phyloP scores from a whole-genome alignment of 2,113 vertebrate genomes.

The Atractosteus spatula region DNA sequence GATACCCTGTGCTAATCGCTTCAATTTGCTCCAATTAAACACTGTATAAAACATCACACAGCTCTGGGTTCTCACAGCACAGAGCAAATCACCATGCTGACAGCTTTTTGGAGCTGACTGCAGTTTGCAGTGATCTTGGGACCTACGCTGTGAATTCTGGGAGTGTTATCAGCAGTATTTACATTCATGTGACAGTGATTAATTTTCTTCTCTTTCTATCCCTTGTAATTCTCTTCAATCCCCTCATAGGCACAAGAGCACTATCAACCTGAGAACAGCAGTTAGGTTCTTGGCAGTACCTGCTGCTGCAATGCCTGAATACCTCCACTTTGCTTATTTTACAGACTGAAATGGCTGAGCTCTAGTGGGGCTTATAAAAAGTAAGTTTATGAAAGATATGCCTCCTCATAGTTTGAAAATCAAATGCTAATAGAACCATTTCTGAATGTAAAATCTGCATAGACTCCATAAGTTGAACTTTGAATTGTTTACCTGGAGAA shows the following conservation, averaged over 20 bases:
- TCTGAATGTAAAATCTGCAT: no score
- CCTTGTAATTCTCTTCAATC: constrained; percentile 10
- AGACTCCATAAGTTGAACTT: no score
- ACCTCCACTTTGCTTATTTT: neutral
- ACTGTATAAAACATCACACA: constrained; percentile 23
- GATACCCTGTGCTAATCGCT: constrained; percentile 31
- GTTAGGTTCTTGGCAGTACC: neutral
- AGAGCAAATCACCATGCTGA: constrained; percentile 12
- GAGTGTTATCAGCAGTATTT: constrained; percentile 47
- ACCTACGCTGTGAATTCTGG: constrained; percentile 34
- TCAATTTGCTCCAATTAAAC: constrained; percentile 38
- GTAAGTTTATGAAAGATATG: neutral
- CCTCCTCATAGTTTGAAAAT: no score
- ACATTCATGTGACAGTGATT: constrained; percentile 37
- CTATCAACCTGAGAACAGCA: neutral
- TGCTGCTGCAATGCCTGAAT: constrained; percentile 4
- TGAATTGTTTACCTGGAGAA: no score
- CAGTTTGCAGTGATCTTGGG: neutral
- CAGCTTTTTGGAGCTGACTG: neutral
- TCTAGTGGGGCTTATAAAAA: neutral
- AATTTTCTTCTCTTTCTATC: constrained; percentile 19
- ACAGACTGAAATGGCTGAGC: neutral
- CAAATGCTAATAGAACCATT: no score
- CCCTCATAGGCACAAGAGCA: neutral
- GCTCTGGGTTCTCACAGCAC: constrained; percentile 9